Percentiles rank a stretch among this genome's conserved stretches.
Conservation (phyloP, 2,888 invertebrate species). For the Schizaphis graminum region DNA sequence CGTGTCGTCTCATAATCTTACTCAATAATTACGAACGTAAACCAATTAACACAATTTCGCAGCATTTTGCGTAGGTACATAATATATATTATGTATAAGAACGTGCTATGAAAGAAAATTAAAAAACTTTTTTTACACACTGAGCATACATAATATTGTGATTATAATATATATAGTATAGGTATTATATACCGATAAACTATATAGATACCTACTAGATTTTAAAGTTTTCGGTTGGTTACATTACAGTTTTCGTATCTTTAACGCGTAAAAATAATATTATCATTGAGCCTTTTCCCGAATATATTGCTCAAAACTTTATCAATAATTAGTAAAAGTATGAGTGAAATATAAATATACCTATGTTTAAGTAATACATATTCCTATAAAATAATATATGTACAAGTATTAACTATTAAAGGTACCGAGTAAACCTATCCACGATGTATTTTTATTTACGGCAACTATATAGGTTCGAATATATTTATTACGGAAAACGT, state of each 20-base stretch:
- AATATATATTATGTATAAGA: background rate
- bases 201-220: background rate
- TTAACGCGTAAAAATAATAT: background rate
- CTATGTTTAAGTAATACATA: no score
- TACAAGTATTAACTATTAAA: background rate
- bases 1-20: background rate
- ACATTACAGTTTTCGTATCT: background rate
- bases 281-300: background rate
- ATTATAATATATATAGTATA: background rate
- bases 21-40: background rate
- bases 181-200: background rate
- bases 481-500: background rate
- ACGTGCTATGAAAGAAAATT: background rate
- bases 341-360: background rate
- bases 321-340: background rate
- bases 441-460: background rate
- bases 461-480: background rate
- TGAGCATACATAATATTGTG: background rate
- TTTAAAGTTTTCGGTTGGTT: background rate
- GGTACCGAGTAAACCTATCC: background rate
- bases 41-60: conserved; percentile 14
- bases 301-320: background rate
- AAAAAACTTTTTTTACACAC: background rate
- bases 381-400: background rate
- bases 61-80: background rate